Percentiles rank a stretch among this genome's conserved stretches.
Evolutionary conservation across 2,113 vertebrate genomes (phyloP).

Genomic region (Macquaria ambigua): DNA sequence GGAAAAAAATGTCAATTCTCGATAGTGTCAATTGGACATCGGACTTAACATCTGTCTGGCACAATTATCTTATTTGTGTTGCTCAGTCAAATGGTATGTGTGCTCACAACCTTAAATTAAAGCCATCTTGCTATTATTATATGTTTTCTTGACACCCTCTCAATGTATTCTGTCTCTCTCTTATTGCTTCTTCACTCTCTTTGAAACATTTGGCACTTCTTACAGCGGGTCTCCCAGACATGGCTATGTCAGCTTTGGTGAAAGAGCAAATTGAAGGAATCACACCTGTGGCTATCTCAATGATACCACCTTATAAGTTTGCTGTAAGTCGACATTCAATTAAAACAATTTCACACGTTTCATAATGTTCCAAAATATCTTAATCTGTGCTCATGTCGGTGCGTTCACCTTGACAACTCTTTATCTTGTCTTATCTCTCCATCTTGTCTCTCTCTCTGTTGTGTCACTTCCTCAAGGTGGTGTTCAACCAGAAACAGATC

Average conservation of each 20-base stretch:
- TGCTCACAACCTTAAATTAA: background rate
- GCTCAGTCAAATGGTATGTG: background rate
- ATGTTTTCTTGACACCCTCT: background rate
- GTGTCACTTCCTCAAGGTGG: constrained; percentile 73
- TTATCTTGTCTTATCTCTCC: background rate
- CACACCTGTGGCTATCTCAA: constrained; percentile 79
- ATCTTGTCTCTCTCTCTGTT: background rate
- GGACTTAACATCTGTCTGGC: background rate
- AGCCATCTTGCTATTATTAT: background rate
- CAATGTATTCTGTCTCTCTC: background rate
- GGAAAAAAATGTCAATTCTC: background rate
- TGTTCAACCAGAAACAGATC: constrained; percentile 81
- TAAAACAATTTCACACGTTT: background rate
- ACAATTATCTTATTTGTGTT: background rate
- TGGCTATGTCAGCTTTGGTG: constrained; percentile 86
- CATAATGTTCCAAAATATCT: background rate
- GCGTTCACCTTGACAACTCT: background rate
- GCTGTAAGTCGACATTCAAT: constrained; percentile 75
- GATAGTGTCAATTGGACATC: background rate
- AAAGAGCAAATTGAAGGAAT: constrained; percentile 86
- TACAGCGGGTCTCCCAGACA: constrained; percentile 86
- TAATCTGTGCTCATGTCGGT: background rate
- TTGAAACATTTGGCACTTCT: background rate
- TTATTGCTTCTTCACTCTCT: background rate
- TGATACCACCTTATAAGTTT: constrained; percentile 83